These are phyloP conservation scores for Hippolais icterina DNA, from an alignment of 2,113 vertebrate genomes.

Conservation along the genomic window DNA sequence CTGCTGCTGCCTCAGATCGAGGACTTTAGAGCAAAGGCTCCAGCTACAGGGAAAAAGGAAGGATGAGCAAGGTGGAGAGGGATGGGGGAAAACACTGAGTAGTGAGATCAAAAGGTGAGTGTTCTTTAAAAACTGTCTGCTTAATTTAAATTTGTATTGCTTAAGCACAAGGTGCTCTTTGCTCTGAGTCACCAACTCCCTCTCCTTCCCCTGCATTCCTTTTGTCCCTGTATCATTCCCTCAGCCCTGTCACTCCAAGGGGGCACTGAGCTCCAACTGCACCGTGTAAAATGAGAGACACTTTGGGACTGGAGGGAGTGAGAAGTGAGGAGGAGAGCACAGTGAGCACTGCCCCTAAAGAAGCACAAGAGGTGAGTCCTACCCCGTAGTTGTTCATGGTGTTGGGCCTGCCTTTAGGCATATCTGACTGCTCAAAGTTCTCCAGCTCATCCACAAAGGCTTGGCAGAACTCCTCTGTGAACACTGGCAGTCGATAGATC, in stretches of 20 bases:
- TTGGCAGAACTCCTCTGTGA: conserved; percentile 84
- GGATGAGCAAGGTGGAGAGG: neutral
- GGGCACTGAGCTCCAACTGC: neutral
- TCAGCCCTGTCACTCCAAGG: neutral
- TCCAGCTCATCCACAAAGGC: conserved; percentile 89
- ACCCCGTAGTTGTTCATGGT: conserved; percentile 98
- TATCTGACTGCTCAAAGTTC: conserved; percentile 87
- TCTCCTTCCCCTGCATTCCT: neutral
- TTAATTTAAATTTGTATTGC: neutral
- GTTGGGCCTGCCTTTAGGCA: conserved; percentile 94
- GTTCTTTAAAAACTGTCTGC: neutral
- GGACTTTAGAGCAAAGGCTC: neutral
- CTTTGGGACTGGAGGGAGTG: neutral
- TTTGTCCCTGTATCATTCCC: neutral
- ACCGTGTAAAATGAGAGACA: neutral
- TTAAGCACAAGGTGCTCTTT: neutral
- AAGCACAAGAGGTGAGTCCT: neutral
- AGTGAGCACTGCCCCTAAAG: neutral
- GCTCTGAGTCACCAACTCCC: neutral
- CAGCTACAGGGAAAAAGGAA: neutral
- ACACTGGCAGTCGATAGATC: conserved; percentile 87
- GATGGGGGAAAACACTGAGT: neutral
- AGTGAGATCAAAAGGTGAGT: neutral
- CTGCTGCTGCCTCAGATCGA: neutral
- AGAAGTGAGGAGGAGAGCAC: neutral